Conservation (phyloP, 2,113 vertebrate genomes). For the Eulacestoma nigropectus region DNA sequence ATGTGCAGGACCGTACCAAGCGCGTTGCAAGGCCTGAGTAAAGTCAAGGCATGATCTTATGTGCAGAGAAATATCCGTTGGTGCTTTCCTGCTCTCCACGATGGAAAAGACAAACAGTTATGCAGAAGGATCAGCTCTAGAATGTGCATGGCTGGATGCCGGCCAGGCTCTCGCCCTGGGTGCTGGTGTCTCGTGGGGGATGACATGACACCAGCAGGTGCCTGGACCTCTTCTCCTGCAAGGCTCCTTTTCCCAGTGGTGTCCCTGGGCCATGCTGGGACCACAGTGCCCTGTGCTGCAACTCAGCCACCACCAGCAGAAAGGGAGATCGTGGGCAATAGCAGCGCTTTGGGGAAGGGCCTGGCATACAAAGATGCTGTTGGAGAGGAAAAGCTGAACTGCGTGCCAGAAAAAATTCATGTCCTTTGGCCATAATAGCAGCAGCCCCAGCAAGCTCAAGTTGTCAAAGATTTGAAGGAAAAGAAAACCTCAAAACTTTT, state of each 20-base stretch:
- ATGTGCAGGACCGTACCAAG: rapidly evolving
- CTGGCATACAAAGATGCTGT: rapidly evolving
- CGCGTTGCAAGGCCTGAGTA: rapidly evolving
- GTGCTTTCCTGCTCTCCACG: neutral
- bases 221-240: neutral
- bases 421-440: neutral
- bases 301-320: rapidly evolving
- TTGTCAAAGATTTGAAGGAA: neutral
- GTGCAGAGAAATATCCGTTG: neutral
- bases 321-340: rapidly evolving
- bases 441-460: neutral
- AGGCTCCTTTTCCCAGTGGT: neutral
- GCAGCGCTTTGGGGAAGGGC: rapidly evolving
- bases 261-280: neutral
- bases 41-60: rapidly evolving
- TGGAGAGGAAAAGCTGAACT: neutral
- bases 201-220: rapidly evolving
- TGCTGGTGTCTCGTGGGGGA: rapidly evolving
- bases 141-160: too few relatives aligned
- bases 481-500: conserved; percentile 20
- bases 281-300: neutral
- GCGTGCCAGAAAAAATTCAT: neutral
- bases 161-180: neutral
- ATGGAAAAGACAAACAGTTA: neutral
- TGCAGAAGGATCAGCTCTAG: rapidly evolving